Evolutionary conservation across 2,888 invertebrate genomes (phyloP), one percentile per base, ranked within the genome.

Genomic region (Himalopsyche kuldschensis): DNA sequence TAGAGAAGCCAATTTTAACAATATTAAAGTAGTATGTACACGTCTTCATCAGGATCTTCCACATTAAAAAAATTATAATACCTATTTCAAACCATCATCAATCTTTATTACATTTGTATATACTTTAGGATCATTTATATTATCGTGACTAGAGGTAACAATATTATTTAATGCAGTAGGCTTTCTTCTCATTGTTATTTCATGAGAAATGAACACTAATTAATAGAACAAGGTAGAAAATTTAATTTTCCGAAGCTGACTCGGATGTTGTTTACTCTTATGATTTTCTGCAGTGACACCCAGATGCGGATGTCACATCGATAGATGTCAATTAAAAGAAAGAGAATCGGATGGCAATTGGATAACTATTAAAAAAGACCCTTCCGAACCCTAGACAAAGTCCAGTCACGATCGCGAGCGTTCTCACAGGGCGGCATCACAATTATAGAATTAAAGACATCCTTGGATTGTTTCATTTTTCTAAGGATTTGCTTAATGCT

Each of bases 91-190:
- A 69, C 20, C 69, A 5, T 69, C 69, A 69, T 27, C 69, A 15
- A 69, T 11, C 69, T 69, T 69, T 69, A 69, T 69, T 69, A 69
- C 69, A 69, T 27, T 69, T 41, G 27, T 69, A 69, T 69, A 69
- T 69, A 69, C 27, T 69, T 27, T 69, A 69, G 24, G 63, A 63
- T 69, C 69, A 69, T 69, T 69, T 76, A 76, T 76, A 76, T 35
- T 35, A 76, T 76, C 76, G 32, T 76, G 76, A 76, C 76, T 76
- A 76, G 76, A 76, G 76, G 76, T 76, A 35, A 76, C 41, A 76
- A 76, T 35, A 41, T 69, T 27, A 76, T 76, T 32, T 35, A 76
- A 41, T 10, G 76, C 41, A 11, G 32, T 76, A 76, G 32, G 76
- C 32, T 76, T 69, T 69, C 27, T 69, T 69, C 69, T 69, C 69